Base-by-base conservation (phyloP, 2,888 invertebrate genomes). In the Lycaena phlaeas region DNA sequence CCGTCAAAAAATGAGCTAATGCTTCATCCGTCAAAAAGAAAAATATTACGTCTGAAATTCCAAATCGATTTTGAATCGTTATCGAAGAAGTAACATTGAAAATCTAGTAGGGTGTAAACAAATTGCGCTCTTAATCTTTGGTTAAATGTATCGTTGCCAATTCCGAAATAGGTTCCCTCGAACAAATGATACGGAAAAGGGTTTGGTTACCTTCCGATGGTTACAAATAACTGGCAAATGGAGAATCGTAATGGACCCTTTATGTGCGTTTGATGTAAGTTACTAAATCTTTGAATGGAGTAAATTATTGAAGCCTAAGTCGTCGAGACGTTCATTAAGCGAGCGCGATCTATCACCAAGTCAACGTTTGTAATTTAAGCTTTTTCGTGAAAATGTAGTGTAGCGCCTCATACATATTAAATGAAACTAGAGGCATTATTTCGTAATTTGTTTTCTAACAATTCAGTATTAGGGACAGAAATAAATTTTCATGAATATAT, bases 161-260 rank as follows among this genome's bases (percentile, higher is more conserved):
- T 63, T 56, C 59, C 53, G 54, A 51, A 73, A 71, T 68, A 65
- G 68, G 68, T 69, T 59, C 53, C 52, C 56, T 54, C 48, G 61
- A 66, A 74, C 64, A 77, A 78, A 78, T 78, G 76, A 68, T 56
- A 66, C 51, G 78, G 78, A 77, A 78, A 77, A 77, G 75, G 77
- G 77, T 69, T 52, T 59, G 53, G 65, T 64, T 56, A 56, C 64
- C 62, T 61, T 51, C 52, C 55, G 56, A 56, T 64, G 55, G 68
- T 62, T 66, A 77, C 75, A 75, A 76, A 76, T 76, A 73, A 71
- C 66, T 44, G 46, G 41, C 49, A 47, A 71, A 71, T 69, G 61
- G 62, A 62, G 61, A 64, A 59, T 59, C 50, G 53, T 57, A 57
- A 57, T 60, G 57, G 55, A 57, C 56, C 49, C 46, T 52, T 56